phyloP scores from a whole-genome alignment of 2,888 invertebrate genomes.

The Ennomos fuscantarius region DNA sequence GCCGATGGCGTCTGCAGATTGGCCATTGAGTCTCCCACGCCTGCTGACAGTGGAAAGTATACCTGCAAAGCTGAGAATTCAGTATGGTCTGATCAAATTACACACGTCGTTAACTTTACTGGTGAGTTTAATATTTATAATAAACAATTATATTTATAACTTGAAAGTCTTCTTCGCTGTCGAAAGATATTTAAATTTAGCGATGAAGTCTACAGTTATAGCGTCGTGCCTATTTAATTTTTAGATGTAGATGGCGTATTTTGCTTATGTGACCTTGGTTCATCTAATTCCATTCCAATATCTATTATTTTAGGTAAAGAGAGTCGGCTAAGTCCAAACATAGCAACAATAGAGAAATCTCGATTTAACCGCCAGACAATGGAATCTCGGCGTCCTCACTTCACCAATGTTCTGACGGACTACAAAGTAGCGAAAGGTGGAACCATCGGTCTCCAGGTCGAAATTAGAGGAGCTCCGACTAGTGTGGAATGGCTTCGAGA shows the following conservation, averaged over 20 bases:
- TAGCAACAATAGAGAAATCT: constrained; percentile 64
- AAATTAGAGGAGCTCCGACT: constrained; percentile 89
- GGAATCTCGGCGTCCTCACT: constrained; percentile 87
- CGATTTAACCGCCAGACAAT: constrained; percentile 65
- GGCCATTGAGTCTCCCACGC: constrained; percentile 87
- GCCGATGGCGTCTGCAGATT: constrained; percentile 91
- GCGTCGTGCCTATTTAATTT: no score
- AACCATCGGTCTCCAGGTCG: constrained; percentile 92
- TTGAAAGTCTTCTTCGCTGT: no score
- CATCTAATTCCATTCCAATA: no score
- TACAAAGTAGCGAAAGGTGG: constrained; percentile 91
- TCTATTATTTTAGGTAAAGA: constrained; percentile 59
- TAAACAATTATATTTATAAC: constrained; percentile 1
- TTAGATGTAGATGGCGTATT: no score
- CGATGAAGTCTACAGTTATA: no score
- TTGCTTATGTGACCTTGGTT: no score
- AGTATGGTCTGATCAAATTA: constrained; percentile 90
- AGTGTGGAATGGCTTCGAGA: constrained; percentile 92
- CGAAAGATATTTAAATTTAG: no score
- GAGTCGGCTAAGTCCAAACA: constrained; percentile 59
- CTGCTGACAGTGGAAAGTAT: constrained; percentile 90
- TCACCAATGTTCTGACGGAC: constrained; percentile 88
- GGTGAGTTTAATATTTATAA: constrained; percentile 66
- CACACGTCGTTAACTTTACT: constrained; percentile 88
- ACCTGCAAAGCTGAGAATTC: constrained; percentile 91